Percentiles rank a stretch among this genome's conserved stretches.
Conservation (phyloP, 2,888 invertebrate species). For the Drosophila atripex region DNA sequence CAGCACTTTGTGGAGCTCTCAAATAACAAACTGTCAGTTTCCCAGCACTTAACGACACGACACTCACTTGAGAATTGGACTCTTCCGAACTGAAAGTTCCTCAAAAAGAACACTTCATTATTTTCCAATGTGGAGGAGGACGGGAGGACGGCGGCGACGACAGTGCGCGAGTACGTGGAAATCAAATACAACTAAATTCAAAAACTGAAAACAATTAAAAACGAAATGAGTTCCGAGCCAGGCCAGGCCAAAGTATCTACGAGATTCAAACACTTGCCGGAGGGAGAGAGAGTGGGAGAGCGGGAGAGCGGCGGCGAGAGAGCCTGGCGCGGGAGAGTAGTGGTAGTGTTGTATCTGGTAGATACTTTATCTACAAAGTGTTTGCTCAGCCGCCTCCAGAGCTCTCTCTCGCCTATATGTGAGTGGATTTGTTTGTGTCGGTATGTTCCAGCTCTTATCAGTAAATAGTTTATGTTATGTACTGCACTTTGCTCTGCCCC, state of each 20-base stretch:
- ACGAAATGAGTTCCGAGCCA: slow-evolving; percentile 58
- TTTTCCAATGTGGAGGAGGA: slow-evolving; percentile 4
- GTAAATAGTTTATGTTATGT: slow-evolving; percentile 73
- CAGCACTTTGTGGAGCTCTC: slow-evolving; percentile 44
- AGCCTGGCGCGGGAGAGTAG: slow-evolving; percentile 8
- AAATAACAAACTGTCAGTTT: slow-evolving; percentile 54
- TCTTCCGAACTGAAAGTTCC: slow-evolving; percentile 34
- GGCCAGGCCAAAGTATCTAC: slow-evolving; percentile 55
- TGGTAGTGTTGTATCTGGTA: slow-evolving; percentile 49
- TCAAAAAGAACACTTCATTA: slow-evolving; percentile 22
- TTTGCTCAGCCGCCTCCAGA: slow-evolving; percentile 70
- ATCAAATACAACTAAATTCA: slow-evolving; percentile 76
- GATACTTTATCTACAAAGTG: slow-evolving; percentile 71
- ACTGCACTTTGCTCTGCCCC: slow-evolving; percentile 45
- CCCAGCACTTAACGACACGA: slow-evolving; percentile 47
- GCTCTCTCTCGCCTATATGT: slow-evolving; percentile 3
- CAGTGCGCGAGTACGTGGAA: slow-evolving; percentile 71
- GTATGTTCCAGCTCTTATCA: slow-evolving; percentile 62
- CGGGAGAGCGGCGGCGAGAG: slow-evolving; percentile 9
- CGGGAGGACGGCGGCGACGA: slow-evolving; percentile 4
- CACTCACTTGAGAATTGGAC: slow-evolving; percentile 36
- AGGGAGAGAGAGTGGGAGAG: slow-evolving; percentile 14
- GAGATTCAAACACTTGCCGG: slow-evolving; percentile 60
- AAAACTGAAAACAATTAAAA: slow-evolving; percentile 78
- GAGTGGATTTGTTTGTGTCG: slow-evolving; percentile 10